Evolutionary conservation across 1,140 invertebrate species (phyloP), one percentile per base, ranked within the genome.

Genomic region (Odontomachus brunneus): DNA sequence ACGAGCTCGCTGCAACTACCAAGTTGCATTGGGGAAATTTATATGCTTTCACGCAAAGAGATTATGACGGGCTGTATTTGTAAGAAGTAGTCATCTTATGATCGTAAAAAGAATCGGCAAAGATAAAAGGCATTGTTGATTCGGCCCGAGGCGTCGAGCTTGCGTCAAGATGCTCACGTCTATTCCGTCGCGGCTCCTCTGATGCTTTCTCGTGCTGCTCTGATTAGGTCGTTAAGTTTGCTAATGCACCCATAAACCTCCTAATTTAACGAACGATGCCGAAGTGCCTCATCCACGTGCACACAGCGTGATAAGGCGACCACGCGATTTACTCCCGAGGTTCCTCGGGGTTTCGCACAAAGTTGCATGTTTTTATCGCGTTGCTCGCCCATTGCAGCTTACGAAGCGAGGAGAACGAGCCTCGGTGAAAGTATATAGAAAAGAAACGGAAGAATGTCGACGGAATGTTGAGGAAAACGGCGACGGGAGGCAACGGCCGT

Each of bases 141-240:
- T 53, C n/a, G 51, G 85, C 90, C 83, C 19, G 53, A 86, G 89
- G 89, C 89, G 89, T 90, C 60, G 76, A 82, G 48, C 19, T 63
- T 29, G 89, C 65, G 89, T 88, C 78, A 84, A 62, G 57, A 78
- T 72, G 60, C 60, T 86, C 76, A 60, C 67, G 67, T 86, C 75
- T 76, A 82, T 88, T 84, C 49, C 60, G 19, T 60, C 69, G 73
- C 76, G 83, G 82, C 29, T 59, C 9, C 69, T 82, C 57, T 75
- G 72, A 90, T 74, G 83, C 74, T 11, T 5, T 33, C 38, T 11
- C 60, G 76, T 63, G 69, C 67, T 60, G 73, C 76, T 88, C 73
- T 91, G 91, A 91, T 91, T 91, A 91, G 90, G 83, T 91, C 89
- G 87, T 91, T 91, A 91, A 88, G 73, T 67, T 90, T 83, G 78